Base-by-base conservation (phyloP, 35 echinoderm and acorn worm species). In the Heliocidaris tuberculata region DNA sequence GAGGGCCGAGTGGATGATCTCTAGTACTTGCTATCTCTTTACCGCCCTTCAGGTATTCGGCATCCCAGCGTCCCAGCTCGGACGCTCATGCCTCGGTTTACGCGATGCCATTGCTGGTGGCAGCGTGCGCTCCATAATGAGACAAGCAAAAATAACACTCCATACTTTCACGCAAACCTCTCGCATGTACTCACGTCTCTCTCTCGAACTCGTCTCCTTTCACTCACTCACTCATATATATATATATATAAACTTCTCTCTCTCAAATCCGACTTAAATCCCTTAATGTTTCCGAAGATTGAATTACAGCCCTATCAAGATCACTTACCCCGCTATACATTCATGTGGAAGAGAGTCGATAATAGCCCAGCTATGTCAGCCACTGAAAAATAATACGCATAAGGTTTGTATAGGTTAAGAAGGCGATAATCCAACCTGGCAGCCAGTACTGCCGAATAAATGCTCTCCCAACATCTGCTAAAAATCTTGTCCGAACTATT, bases 261-360 rank as follows among this genome's bases (percentile, higher is more conserved):
- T 19, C 27, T 27, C 65, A 78, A 78, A 78, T 78, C 65, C 65
- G 31, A 32, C 87, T 47, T 89, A 89, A 89, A 89, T 89, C 87
- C 87, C 47, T 89, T 89, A 89, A 89, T 89, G 87, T 89, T 89
- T 48, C 87, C 87, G 87, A 47, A 47, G 87, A 89, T 89, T 48
- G 87, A 47, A 89, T 89, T 89, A 89, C 87, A 48, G 31, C 27
- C 65, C 65, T 78, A 78, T 78, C 65, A 78, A 1, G 65, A 78
- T 78, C 65, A 78, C 65, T 78, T 78, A 78, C 65, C 27, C n/a
- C 65, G 24, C 27, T 78, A 27, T 78, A 78, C 65, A 78, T 78
- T 78, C 65, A n/a, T 78, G 65, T 78, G 21, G 65, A 78, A 78
- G 65, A n/a, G 65, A n/a, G 65, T n/a, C 65, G 65, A 78, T 78